Conservation (phyloP, 2,113 vertebrate species). For the Macrotus californicus region DNA sequence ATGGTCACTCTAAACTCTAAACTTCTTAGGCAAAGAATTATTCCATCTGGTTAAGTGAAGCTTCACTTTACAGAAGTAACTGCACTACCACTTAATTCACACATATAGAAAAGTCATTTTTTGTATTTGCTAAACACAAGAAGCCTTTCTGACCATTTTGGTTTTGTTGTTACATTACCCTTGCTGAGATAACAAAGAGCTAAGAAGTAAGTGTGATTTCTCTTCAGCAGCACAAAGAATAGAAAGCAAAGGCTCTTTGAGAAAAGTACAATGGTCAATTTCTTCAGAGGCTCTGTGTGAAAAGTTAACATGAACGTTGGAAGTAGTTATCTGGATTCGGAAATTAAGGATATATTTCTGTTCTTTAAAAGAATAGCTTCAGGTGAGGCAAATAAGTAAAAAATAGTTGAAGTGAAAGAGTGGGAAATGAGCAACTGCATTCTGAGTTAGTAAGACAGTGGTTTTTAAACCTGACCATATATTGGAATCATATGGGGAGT, state of each 20-base stretch:
- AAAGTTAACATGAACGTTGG: background rate
- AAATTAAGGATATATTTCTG: background rate
- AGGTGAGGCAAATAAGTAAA: background rate
- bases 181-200: constrained; percentile 77
- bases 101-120: constrained; percentile 67
- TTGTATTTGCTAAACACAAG: constrained; percentile 66
- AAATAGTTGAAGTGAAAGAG: background rate
- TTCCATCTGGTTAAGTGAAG: constrained; percentile 73
- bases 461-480: background rate
- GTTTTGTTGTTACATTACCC: constrained; percentile 75
- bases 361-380: background rate
- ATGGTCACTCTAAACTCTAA: constrained; percentile 38
- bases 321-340: background rate
- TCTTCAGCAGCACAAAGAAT: constrained; percentile 76
- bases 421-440: background rate
- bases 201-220: constrained; percentile 77
- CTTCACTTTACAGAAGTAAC: constrained; percentile 75
- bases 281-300: background rate
- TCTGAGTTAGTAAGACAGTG: background rate
- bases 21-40: constrained; percentile 62
- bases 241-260: background rate
- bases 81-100: constrained; percentile 76
- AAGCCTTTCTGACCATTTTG: constrained; percentile 80
- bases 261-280: background rate
- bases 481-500: background rate